Conservation (phyloP, 2,797 vertebrate species). For the Tachyglossus aculeatus region DNA sequence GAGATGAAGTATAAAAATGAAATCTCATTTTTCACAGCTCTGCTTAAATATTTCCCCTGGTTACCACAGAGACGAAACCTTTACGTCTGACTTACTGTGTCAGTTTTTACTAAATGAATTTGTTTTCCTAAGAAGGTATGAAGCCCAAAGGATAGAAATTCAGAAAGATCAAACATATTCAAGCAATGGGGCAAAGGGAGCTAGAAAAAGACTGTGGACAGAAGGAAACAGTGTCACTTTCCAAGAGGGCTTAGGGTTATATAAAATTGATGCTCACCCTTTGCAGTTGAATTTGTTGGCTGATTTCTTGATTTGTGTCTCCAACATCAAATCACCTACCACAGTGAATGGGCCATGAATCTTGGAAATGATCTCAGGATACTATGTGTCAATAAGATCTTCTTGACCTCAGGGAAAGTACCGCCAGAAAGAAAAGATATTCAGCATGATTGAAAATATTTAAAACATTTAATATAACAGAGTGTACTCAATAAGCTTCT, state of each 20-base stretch:
- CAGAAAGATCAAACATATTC: no score
- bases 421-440: background rate
- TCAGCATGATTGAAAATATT: conserved; percentile 2
- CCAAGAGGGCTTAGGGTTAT: background rate
- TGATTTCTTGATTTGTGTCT: background rate
- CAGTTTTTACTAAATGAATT: no score
- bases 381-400: conserved; percentile 12
- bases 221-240: background rate
- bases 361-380: conserved; percentile 10
- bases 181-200: no score
- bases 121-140: no score
- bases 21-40: no score
- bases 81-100: no score
- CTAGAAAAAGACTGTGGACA: background rate
- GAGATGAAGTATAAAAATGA: no score
- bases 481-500: background rate
- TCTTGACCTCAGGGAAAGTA: conserved; percentile 28
- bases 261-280: background rate
- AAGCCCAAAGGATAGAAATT: no score
- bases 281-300: background rate
- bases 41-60: no score
- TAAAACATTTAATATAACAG: conserved; percentile 12
- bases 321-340: conserved; percentile 4
- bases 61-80: no score
- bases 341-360: background rate